These are phyloP conservation scores for Melipona beecheii DNA, from an alignment of 2,888 invertebrate species.

Conservation along the genomic window DNA sequence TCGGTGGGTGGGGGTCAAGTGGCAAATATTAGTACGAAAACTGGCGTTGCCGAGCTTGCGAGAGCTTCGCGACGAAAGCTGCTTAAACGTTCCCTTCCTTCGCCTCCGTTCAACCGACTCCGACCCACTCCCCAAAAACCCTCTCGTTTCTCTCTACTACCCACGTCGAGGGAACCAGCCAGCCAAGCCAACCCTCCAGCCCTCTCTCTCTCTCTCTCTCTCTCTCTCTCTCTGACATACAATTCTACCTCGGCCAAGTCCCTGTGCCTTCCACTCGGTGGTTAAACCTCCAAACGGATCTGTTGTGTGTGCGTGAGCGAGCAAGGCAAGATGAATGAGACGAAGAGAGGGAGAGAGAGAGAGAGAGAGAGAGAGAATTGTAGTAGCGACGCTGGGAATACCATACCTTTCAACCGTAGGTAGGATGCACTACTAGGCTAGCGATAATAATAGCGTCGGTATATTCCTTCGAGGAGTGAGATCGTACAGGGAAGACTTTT, in stretches of 20 bases:
- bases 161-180: constrained; percentile 62
- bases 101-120: constrained; percentile 59
- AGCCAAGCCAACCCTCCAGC: constrained; percentile 3
- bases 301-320: constrained; percentile 37
- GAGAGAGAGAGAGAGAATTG: constrained; percentile 13
- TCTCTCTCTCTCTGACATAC: constrained; percentile 66
- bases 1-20: constrained; percentile 79
- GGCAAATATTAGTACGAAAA: constrained; percentile 84
- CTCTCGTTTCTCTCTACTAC: constrained; percentile 57
- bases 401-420: constrained; percentile 7
- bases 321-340: neutral
- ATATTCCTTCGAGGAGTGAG: constrained; percentile 41
- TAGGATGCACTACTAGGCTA: constrained; percentile 26
- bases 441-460: constrained; percentile 44
- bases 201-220: constrained; percentile 38
- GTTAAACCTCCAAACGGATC: constrained; percentile 76
- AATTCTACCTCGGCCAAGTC: constrained; percentile 74
- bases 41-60: constrained; percentile 78
- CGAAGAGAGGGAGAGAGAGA: neutral
- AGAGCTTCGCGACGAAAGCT: constrained; percentile 81
- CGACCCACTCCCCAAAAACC: constrained; percentile 46
- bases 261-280: constrained; percentile 70
- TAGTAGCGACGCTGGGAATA: constrained; percentile 36
- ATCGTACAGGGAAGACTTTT: constrained; percentile 27
- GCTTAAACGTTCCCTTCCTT: constrained; percentile 79